Conservation (phyloP, 2,888 invertebrate genomes). For the Lypha dubia region DNA sequence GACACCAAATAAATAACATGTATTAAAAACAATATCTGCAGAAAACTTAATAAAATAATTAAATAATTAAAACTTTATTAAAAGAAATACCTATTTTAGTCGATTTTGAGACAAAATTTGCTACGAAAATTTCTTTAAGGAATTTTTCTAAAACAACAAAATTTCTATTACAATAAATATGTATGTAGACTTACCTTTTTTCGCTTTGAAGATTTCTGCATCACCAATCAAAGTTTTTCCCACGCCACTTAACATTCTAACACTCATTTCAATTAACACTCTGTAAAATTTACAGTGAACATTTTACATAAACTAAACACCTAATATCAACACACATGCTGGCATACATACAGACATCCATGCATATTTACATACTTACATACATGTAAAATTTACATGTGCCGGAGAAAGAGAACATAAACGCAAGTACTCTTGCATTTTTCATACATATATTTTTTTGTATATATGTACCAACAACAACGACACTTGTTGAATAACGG, state of each 20-base stretch:
- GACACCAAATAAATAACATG: no score
- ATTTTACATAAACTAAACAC: not conserved
- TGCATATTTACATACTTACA: no score
- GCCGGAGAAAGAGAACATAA: not conserved
- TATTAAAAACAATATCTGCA: no score
- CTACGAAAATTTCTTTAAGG: no score
- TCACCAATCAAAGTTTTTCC: not conserved
- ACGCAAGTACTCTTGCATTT: not conserved
- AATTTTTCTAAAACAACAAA: no score
- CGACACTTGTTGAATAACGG: not conserved
- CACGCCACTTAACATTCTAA: not conserved
- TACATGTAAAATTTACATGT: no score
- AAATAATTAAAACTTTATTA: no score
- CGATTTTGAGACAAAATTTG: no score
- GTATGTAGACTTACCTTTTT: not conserved
- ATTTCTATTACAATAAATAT: no score
- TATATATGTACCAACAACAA: not conserved
- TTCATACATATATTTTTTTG: not conserved
- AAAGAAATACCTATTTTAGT: no score
- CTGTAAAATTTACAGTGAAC: no score
- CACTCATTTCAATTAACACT: not conserved
- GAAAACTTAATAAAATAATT: no score
- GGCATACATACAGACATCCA: not conserved
- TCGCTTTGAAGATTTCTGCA: not conserved
- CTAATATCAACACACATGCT: not conserved